These are phyloP conservation scores for Umimayanthus kanabou DNA, from an alignment of 92 coral and sea anemone genomes.

Conservation along the genomic window DNA sequence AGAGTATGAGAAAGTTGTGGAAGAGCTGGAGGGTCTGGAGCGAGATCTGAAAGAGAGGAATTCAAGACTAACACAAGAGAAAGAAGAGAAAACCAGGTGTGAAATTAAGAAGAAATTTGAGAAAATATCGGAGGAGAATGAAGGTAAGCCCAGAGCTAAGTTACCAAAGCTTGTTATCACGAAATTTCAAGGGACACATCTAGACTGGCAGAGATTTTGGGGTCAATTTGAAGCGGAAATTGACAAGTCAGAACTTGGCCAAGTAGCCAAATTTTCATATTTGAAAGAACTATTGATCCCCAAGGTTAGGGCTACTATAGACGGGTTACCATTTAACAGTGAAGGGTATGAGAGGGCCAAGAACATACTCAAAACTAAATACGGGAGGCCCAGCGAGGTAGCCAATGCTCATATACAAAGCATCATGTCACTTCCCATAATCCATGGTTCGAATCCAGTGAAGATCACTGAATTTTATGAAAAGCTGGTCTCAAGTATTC, in stretches of 20 bases:
- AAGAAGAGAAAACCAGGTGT: conserved; percentile 27
- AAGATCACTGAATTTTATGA: not conserved
- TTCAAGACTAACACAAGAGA: no score
- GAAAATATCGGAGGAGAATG: not conserved
- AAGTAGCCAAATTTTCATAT: conserved; percentile 61
- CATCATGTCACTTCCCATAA: not conserved
- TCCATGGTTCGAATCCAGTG: not conserved
- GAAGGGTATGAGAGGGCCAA: conserved; percentile 58
- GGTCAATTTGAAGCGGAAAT: conserved; percentile 59
- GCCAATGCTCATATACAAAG: conserved; percentile 41
- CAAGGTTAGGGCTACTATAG: conserved; percentile 45
- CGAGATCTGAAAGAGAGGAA: no score
- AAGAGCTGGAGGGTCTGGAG: no score
- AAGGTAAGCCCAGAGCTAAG: conserved; percentile 34
- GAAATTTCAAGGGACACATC: conserved; percentile 62
- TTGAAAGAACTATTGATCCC: conserved; percentile 54
- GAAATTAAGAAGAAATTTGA: not conserved
- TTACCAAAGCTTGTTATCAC: conserved; percentile 57
- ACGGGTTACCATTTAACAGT: conserved; percentile 46
- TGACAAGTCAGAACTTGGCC: conserved; percentile 52
- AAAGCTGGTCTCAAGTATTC: conserved; percentile 6
- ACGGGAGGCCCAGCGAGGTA: conserved; percentile 4
- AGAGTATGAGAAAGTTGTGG: no score
- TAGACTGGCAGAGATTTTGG: conserved; percentile 61
- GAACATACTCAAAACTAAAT: conserved; percentile 19